phyloP scores from a whole-genome alignment of 2,113 vertebrate genomes.

The Oreochromis niloticus region DNA sequence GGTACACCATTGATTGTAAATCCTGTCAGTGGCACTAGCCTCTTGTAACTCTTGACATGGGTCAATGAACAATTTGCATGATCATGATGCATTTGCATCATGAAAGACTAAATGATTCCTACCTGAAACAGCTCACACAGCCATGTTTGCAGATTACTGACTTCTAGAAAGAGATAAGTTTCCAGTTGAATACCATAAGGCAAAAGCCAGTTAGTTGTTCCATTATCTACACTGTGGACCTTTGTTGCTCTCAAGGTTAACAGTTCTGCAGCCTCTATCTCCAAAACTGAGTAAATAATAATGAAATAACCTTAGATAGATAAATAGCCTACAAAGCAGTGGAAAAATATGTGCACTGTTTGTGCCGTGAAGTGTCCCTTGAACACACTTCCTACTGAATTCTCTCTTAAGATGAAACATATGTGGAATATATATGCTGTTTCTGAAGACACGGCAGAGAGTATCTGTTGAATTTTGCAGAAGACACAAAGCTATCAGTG shows the following conservation, averaged over 20 bases:
- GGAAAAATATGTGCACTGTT: not conserved
- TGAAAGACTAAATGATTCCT: not conserved
- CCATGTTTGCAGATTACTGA: not conserved
- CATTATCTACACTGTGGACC: not conserved
- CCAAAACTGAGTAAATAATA: not conserved
- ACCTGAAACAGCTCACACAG: not conserved
- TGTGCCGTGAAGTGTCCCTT: not conserved
- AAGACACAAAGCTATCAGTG: not conserved
- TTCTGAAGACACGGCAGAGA: not conserved
- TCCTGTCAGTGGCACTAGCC: not conserved
- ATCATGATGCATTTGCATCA: not conserved
- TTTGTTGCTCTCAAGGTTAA: not conserved
- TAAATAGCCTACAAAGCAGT: not conserved
- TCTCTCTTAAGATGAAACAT: not conserved
- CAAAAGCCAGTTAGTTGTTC: not conserved
- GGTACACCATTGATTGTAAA: not conserved
- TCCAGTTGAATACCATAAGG: not conserved
- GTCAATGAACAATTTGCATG: not conserved
- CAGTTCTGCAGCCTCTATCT: not conserved
- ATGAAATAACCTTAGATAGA: not conserved
- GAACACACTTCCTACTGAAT: not conserved
- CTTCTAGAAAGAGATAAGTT: not conserved
- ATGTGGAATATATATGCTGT: not conserved
- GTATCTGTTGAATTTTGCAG: not conserved
- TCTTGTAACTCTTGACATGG: not conserved